Evolutionary conservation across 2,113 vertebrate genomes (phyloP).

Genomic region (Phocoena phocoena): DNA sequence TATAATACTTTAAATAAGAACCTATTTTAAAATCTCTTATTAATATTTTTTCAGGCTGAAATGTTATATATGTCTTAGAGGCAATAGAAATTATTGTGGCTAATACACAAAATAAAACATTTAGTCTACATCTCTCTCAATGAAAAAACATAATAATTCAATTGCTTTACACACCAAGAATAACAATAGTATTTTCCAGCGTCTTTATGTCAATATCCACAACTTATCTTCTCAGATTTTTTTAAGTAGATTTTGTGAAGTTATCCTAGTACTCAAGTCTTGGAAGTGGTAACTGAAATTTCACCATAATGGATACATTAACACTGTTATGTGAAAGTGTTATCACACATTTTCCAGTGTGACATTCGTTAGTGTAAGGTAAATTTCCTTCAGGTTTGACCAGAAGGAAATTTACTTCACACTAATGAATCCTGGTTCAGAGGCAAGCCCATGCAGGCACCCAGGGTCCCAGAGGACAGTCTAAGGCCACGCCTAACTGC

Average conservation of each 20-base stretch:
- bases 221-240: not conserved
- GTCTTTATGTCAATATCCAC: not conserved
- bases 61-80: not conserved
- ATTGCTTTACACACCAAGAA: not conserved
- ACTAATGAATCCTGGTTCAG: not conserved
- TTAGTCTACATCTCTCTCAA: not conserved
- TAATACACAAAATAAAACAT: not conserved
- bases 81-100: not conserved
- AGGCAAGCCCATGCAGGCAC: not conserved
- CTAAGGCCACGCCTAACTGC: not conserved
- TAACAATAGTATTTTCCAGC: not conserved
- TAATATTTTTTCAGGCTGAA: not conserved
- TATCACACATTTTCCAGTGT: not conserved
- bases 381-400: not conserved
- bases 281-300: not conserved
- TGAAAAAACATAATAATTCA: constrained; percentile 8
- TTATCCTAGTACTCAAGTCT: not conserved
- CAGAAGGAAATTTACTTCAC: not conserved
- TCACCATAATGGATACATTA: not conserved
- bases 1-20: constrained; percentile 33
- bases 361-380: not conserved
- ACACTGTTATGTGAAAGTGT: not conserved
- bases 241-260: not conserved
- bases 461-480: not conserved
- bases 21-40: not conserved